Percentiles rank a stretch among this genome's conserved stretches.
Conservation (phyloP, 2,113 vertebrate genomes). For the Poicephalus gulielmi region DNA sequence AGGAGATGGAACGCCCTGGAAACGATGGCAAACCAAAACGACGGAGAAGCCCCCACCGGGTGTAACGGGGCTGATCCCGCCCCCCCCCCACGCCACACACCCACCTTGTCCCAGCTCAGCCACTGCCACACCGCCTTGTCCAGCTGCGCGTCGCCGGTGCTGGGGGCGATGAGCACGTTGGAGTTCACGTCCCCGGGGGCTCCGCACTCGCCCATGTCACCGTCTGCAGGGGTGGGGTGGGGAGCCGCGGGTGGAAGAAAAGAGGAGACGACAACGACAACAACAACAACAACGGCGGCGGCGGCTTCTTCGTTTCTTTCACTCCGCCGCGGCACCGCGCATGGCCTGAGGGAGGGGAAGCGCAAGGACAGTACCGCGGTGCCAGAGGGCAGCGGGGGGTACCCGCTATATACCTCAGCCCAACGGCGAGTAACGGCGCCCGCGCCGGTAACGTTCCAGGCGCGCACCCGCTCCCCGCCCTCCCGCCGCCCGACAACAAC, state of each 20-base stretch:
- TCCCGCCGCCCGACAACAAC: background rate
- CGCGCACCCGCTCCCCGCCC: background rate
- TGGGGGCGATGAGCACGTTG: slow-evolving; percentile 66
- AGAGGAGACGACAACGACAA: accelerated
- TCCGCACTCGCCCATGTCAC: slow-evolving; percentile 72
- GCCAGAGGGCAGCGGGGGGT: accelerated
- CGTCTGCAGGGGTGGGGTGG: background rate
- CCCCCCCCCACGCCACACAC: background rate
- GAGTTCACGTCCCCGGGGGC: slow-evolving; percentile 79
- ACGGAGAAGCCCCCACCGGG: too few species aligned
- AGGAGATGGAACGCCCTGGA: background rate
- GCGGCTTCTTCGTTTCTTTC: background rate
- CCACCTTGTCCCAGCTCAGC: slow-evolving; percentile 90
- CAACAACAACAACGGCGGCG: accelerated
- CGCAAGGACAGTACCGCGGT: too few species aligned
- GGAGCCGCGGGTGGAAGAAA: background rate
- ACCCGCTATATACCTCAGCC: background rate
- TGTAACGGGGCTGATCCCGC: too few species aligned
- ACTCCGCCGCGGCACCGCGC: background rate
- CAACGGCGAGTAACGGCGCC: background rate
- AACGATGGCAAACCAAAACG: background rate
- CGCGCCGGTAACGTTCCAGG: background rate
- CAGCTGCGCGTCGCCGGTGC: slow-evolving; percentile 83
- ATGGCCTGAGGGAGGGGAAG: background rate
- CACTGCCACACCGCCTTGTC: slow-evolving; percentile 83